These are phyloP conservation scores for Hozukius guyotensis DNA, from an alignment of 2,797 vertebrate species.

Conservation along the genomic window DNA sequence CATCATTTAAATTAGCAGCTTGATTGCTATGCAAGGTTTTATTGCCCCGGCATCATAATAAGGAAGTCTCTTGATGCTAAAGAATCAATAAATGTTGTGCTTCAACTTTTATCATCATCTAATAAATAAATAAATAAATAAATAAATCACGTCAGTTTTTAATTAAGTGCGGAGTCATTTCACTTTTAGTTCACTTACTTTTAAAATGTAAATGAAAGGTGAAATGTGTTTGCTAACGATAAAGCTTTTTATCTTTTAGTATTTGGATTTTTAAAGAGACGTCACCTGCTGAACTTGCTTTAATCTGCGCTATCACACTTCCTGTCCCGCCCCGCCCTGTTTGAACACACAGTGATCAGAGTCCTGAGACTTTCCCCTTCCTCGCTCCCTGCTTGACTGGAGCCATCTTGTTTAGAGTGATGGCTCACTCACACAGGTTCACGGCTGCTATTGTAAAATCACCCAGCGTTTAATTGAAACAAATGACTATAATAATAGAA, in stretches of 20 bases:
- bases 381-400: constrained; percentile 79
- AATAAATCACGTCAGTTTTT: constrained; percentile 22
- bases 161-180: constrained; percentile 13
- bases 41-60: constrained; percentile 46
- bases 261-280: constrained; percentile 1
- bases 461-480: constrained; percentile 99
- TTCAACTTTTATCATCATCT: constrained; percentile 25
- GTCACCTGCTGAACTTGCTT: constrained; percentile 11
- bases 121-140: background rate
- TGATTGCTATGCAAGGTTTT: constrained; percentile 47
- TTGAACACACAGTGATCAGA: constrained; percentile 47
- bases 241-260: background rate
- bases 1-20: constrained; percentile 46
- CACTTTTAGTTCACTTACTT: constrained; percentile 1
- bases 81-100: constrained; percentile 38
- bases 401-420: constrained; percentile 98
- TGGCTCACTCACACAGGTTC: constrained; percentile 96
- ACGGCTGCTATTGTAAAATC: constrained; percentile 99
- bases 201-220: constrained; percentile 6
- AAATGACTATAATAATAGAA: constrained; percentile 99
- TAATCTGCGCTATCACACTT: background rate
- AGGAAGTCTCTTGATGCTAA: constrained; percentile 14
- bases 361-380: constrained; percentile 56
- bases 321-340: constrained; percentile 5
- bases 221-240: background rate